These are phyloP conservation scores for Habropoda laboriosa DNA, from an alignment of 1,140 invertebrate species.

Conservation along the genomic window DNA sequence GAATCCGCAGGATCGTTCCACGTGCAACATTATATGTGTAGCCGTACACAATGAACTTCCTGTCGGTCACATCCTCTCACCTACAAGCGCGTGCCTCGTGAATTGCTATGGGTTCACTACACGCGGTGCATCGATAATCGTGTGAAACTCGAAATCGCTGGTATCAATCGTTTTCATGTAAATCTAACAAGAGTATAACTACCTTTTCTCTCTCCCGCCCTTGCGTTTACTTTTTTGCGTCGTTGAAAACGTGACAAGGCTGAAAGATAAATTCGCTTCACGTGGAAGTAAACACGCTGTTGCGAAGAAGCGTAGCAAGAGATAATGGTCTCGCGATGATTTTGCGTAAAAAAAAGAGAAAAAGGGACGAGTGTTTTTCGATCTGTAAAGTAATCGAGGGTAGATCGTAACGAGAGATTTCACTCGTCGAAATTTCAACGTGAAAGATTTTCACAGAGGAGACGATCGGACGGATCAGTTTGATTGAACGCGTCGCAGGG, in stretches of 20 bases:
- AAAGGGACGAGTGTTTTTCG: too few species aligned
- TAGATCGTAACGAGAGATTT: neutral
- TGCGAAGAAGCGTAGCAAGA: neutral
- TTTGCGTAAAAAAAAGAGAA: neutral
- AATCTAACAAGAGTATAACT: too few species aligned
- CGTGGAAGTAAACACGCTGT: neutral
- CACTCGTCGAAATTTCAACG: neutral
- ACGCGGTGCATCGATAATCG: constrained; percentile 54
- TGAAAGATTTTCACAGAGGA: neutral
- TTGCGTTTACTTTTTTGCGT: neutral
- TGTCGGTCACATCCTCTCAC: constrained; percentile 76
- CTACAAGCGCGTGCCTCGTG: constrained; percentile 58
- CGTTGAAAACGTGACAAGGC: neutral
- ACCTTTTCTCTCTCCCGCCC: too few species aligned
- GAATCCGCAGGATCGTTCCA: constrained; percentile 62
- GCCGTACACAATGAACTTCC: constrained; percentile 78
- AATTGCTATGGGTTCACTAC: constrained; percentile 72
- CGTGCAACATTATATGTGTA: constrained; percentile 73
- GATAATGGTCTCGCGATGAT: neutral
- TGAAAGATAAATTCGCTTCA: neutral
- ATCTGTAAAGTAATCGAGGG: neutral
- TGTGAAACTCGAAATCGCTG: constrained; percentile 53
- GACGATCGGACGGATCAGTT: neutral
- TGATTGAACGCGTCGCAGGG: neutral
- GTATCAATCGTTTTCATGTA: neutral